phyloP scores from a whole-genome alignment of 92 coral and sea anemone genomes.

The Siderastrea radians region DNA sequence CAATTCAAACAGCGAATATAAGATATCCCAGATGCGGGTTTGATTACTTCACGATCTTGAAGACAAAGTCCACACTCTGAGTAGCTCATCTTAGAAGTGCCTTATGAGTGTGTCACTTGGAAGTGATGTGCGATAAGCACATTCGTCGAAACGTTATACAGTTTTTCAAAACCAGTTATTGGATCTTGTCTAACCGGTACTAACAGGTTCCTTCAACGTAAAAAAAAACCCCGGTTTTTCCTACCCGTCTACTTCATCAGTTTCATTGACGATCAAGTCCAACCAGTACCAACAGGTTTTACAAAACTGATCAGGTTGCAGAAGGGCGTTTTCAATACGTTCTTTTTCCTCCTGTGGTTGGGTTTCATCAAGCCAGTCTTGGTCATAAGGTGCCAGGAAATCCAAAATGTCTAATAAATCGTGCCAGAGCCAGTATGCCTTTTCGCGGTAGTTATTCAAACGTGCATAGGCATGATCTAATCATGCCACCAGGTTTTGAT shows the following conservation, averaged over 20 bases:
- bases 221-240: too few relatives aligned
- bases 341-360: background rate
- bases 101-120: too few relatives aligned
- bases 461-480: background rate
- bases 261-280: background rate
- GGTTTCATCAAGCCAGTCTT: conserved; percentile 30
- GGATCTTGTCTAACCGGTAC: background rate
- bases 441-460: background rate
- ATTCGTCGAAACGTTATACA: background rate
- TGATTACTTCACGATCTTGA: conserved; percentile 28
- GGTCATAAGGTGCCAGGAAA: background rate
- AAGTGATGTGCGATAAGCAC: background rate
- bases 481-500: background rate
- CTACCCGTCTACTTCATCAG: conserved; percentile 1
- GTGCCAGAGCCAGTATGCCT: conserved; percentile 28
- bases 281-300: conserved; percentile 43
- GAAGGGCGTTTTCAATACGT: background rate
- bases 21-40: conserved; percentile 21
- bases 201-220: too few relatives aligned
- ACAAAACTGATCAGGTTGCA: conserved; percentile 7
- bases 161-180: background rate
- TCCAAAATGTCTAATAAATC: conserved; percentile 3
- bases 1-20: conserved; percentile 28
- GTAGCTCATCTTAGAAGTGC: conserved; percentile 12
- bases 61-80: conserved; percentile 39